phyloP scores from a whole-genome alignment of 2,888 invertebrate genomes.

The Netelia fuscicornis region DNA sequence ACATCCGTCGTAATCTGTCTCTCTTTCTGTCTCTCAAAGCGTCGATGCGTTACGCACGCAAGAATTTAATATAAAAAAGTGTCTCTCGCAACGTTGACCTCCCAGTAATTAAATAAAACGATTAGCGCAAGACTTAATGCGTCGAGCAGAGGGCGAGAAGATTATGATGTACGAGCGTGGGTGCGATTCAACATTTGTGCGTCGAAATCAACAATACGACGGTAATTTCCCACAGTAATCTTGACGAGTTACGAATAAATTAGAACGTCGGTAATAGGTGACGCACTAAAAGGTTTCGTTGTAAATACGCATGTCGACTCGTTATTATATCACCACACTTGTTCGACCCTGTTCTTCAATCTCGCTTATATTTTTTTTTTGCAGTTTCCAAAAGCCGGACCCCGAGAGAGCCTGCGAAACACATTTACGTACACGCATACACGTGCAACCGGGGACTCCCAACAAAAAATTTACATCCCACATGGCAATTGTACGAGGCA shows the following conservation, averaged over 20 bases:
- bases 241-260: constrained; percentile 76
- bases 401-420: constrained; percentile 36
- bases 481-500: constrained; percentile 52
- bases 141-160: neutral
- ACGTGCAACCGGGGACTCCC: neutral
- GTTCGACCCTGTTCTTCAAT: constrained; percentile 35
- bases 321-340: neutral
- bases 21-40: constrained; percentile 1
- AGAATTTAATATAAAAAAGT: constrained; percentile 31
- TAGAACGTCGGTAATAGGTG: constrained; percentile 70
- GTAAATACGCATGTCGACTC: constrained; percentile 25
- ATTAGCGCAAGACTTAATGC: constrained; percentile 43
- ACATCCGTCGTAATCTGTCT: constrained; percentile 35
- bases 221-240: constrained; percentile 77
- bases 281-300: constrained; percentile 47
- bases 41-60: constrained; percentile 13
- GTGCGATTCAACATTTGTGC: constrained; percentile 21
- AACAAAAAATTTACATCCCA: constrained; percentile 43
- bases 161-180: constrained; percentile 36
- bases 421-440: constrained; percentile 11
- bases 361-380: constrained; percentile 22
- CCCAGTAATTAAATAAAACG: constrained; percentile 66
- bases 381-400: constrained; percentile 15
- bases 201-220: constrained; percentile 21
- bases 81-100: constrained; percentile 59